Evolutionary conservation across 2,888 invertebrate genomes (phyloP), one percentile per base, ranked within the genome.

Genomic region (Ophioninae sp.): DNA sequence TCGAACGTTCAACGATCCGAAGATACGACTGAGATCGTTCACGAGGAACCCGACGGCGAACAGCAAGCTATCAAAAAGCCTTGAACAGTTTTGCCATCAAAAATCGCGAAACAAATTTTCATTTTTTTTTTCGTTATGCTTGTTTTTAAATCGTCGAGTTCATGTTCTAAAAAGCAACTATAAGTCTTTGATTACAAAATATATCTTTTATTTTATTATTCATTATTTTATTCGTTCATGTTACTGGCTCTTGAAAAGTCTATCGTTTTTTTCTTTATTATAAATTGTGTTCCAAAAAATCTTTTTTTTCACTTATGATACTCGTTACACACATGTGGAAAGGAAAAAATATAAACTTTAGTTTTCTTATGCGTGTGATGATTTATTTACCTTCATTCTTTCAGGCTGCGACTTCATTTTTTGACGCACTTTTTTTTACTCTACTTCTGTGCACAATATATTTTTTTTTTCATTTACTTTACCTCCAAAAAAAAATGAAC

Each of bases 381-480:
- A 39, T 72, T 72, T 13, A 71, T 58, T 72, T 41, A 59, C 71
- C 71, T 58, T n/a, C 37, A 59, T 39, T 13, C 20, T 72, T 59
- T 39, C 39, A 41, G 59, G 59, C 20, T 59, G 13, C 20, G 20
- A 10, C 39, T 20, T 0, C 6, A 17, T 17, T 51, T 51, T 51
- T 17, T 13, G 1, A 17, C 51, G 51, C 6, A 51, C 51, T 51
- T 51, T 0, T 13, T 51, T 51, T 9, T n/a, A n/a, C n/a, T n/a
- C n/a, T n/a, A n/a, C n/a, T 51, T 51, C 0, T 51, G 17, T 51
- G 51, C 17, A 1, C 6, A 0, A 51, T 51, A 6, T 51, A 13
- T 6, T 51, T 8, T 44, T 44, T 51, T 51, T 51, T 13, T 51
- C 51, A 17, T 17, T 5, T 13, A 1, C 13, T 51, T 51, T 5